A percentile compares a stretch with the other conserved stretches of the same genome.
phyloP scores from a whole-genome alignment of 2,888 invertebrate genomes.

The Cheilosia soror region DNA sequence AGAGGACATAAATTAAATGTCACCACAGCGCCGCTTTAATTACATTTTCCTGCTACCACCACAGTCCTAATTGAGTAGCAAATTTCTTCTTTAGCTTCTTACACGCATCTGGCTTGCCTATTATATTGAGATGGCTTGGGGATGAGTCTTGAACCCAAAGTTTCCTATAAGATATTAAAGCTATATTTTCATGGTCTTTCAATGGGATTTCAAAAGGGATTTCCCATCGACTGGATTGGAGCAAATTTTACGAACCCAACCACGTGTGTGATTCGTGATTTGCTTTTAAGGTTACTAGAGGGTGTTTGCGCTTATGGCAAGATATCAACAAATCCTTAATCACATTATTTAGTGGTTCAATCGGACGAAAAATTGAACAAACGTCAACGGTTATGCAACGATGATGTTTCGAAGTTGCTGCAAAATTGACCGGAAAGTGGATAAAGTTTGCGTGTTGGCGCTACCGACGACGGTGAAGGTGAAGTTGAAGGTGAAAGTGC shows the following conservation, averaged over 20 bases:
- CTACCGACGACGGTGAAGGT: background rate
- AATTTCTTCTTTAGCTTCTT: background rate
- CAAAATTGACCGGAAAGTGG: constrained; percentile 15
- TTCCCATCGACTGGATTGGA: background rate
- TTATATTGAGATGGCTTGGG: no score
- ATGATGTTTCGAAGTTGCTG: background rate
- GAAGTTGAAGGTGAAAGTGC: background rate
- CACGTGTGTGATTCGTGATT: background rate
- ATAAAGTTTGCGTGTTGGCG: constrained; percentile 16
- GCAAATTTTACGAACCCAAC: background rate
- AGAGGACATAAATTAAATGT: constrained; percentile 64
- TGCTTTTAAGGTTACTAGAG: background rate
- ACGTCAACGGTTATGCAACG: constrained; percentile 23
- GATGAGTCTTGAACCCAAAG: background rate
- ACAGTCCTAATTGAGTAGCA: constrained; percentile 24
- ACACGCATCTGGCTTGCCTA: constrained; percentile 13
- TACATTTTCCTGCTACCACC: constrained; percentile 23
- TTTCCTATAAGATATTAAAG: background rate
- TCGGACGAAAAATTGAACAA: constrained; percentile 5
- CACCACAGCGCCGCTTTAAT: constrained; percentile 55
- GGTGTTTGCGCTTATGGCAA: background rate
- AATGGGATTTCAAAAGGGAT: background rate
- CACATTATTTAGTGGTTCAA: background rate
- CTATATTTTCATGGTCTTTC: background rate
- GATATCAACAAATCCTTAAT: background rate